Base-by-base conservation (phyloP, 2,113 vertebrate species). In the Todiramphus chloris region DNA sequence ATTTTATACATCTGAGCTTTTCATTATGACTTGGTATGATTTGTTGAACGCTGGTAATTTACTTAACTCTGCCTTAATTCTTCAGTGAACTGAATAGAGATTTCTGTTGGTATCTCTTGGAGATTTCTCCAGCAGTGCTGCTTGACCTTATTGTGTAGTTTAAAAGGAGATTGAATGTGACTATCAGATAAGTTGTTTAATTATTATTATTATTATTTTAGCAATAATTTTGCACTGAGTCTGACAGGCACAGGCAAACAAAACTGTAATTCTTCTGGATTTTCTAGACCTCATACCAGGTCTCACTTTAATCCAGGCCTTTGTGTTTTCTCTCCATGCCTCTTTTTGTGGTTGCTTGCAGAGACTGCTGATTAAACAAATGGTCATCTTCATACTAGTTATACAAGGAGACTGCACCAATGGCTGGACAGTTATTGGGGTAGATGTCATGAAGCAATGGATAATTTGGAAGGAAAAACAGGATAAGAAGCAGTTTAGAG, bases 11-110 rank as follows among this genome's bases (percentile, higher is more conserved):
- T 87, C 35, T 76, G 19, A 39, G 48, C 24, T 87, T 94, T 83
- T 93, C 68, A 84, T 81, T 91, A 78, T 78, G 84, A 63, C 6
- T 20, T 88, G 30, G 21, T 62, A 28, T 53, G 35, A 89, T 69
- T 91, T 66, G 48, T 66, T 95, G 76, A 93, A 87, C 85, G 48
- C 37, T 94, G 67, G 8, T 69, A 73, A 68, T 93, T 89, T 93
- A 33, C 50, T 83, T 83, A 76, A 56, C 35, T 89, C 53, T 85
- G 44, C 50, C n/a, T 72, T 85, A 91, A 90, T 83, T 31, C 58
- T 85, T 30, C 37, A 33, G n/a, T 91, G 90, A 93, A 73, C 28
- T 75, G 41, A 89, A 69, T 0, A 89, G 59, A 62, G 35, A 55
- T 88, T 95, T 89, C 55, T 78, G 11, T 51, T 67, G 14, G 8